Percentiles rank a stretch among this genome's conserved stretches.
Evolutionary conservation across 2,888 invertebrate species (phyloP).

Genomic region (Cyrtodaria siliqua): DNA sequence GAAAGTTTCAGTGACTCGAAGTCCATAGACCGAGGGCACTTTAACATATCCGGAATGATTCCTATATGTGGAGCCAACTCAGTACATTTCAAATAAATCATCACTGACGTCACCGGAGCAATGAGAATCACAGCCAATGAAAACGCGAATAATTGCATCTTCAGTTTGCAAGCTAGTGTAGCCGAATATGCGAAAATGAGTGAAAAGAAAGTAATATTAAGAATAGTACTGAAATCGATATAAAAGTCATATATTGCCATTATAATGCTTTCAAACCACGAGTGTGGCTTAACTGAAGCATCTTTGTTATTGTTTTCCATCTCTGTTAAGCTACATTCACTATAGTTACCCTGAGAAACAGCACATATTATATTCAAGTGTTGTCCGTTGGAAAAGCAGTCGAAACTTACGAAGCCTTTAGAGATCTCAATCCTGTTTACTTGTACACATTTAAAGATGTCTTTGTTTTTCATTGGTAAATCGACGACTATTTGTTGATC

Average conservation of each 20-base stretch:
- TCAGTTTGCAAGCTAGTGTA: slow-evolving; percentile 87
- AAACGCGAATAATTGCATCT: slow-evolving; percentile 86
- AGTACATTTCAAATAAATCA: slow-evolving; percentile 27
- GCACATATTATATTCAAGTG: too few relatives aligned
- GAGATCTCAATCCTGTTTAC: too few relatives aligned
- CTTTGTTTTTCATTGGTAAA: too few relatives aligned
- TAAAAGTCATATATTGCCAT: slow-evolving; percentile 48
- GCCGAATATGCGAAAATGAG: slow-evolving; percentile 80
- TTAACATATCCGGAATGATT: slow-evolving; percentile 7
- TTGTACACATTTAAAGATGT: too few relatives aligned
- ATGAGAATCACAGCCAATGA: slow-evolving; percentile 85
- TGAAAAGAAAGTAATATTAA: slow-evolving; percentile 65
- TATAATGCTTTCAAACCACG: not conserved
- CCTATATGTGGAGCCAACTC: not conserved
- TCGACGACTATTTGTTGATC: too few relatives aligned
- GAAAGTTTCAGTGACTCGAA: slow-evolving; percentile 9
- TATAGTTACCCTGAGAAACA: too few relatives aligned
- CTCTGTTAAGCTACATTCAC: too few relatives aligned
- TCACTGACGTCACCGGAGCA: slow-evolving; percentile 71
- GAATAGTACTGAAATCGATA: slow-evolving; percentile 35
- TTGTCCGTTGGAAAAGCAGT: too few relatives aligned
- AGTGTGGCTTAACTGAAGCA: too few relatives aligned
- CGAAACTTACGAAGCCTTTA: too few relatives aligned
- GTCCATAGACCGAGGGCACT: slow-evolving; percentile 44
- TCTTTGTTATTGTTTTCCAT: too few relatives aligned